These are phyloP conservation scores for Dendrolimus kikuchii DNA, from an alignment of 1,140 invertebrate species.

Conservation along the genomic window DNA sequence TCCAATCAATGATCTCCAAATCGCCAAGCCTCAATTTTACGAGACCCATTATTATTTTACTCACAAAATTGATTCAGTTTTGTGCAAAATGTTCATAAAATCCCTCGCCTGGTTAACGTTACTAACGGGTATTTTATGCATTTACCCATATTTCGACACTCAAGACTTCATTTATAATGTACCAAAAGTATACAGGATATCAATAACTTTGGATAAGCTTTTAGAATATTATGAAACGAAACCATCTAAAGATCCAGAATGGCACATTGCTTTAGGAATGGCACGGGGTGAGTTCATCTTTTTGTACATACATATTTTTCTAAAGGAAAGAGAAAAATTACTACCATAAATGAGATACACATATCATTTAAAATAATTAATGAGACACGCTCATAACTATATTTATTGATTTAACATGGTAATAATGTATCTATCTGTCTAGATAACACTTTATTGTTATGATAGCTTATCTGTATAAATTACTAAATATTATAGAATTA, in stretches of 20 bases:
- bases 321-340: too few relatives aligned
- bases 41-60: constrained; percentile 16
- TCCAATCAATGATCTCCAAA: constrained; percentile 44
- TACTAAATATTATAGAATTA: too few relatives aligned
- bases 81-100: constrained; percentile 41
- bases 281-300: constrained; percentile 41
- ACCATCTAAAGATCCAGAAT: constrained; percentile 61
- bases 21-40: constrained; percentile 26
- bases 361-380: too few relatives aligned
- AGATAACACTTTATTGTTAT: too few relatives aligned
- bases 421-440: too few relatives aligned
- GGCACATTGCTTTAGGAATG: constrained; percentile 53
- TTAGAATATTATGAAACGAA: constrained; percentile 58
- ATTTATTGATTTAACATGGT: too few relatives aligned
- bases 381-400: too few relatives aligned
- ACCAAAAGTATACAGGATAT: constrained; percentile 59
- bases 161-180: constrained; percentile 66
- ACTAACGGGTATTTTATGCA: constrained; percentile 18
- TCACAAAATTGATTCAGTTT: constrained; percentile 22
- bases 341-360: too few relatives aligned
- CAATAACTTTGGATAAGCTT: constrained; percentile 52
- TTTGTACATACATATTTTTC: neutral
- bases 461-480: too few relatives aligned
- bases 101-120: constrained; percentile 29
- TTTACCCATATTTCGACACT: constrained; percentile 63